A percentile compares a stretch with the other conserved stretches of the same genome.
Conservation (phyloP, 2,797 vertebrate species). For the Myotis pilosus region DNA sequence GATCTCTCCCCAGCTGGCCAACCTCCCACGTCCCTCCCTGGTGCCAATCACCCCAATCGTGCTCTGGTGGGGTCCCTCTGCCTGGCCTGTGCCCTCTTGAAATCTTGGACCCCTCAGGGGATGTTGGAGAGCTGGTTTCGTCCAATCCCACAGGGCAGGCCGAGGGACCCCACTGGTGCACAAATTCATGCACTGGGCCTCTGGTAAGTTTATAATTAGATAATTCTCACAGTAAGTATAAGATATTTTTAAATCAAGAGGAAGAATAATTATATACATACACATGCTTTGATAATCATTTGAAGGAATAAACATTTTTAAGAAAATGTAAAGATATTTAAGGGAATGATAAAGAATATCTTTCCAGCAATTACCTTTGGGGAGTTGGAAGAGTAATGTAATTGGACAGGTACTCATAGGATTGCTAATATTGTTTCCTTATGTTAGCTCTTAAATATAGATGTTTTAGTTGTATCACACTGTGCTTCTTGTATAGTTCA, state of each 20-base stretch:
- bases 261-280: background rate
- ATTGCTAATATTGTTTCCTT: background rate
- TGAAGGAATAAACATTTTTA: background rate
- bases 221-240: background rate
- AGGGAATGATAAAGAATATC: background rate
- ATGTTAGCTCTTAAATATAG: background rate
- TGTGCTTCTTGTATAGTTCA: background rate
- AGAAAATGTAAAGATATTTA: constrained; percentile 20
- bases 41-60: too few relatives aligned
- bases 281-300: background rate
- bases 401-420: background rate
- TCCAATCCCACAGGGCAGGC: too few relatives aligned
- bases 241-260: background rate
- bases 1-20: too few relatives aligned
- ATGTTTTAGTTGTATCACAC: background rate
- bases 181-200: too few relatives aligned
- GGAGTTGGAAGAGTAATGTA: background rate
- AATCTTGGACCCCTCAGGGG: too few relatives aligned
- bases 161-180: too few relatives aligned
- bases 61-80: too few relatives aligned
- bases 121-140: too few relatives aligned
- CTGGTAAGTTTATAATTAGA: background rate
- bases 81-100: too few relatives aligned
- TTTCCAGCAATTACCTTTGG: background rate
- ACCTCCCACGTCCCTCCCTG: too few relatives aligned